Conservation (phyloP, 2,797 vertebrate genomes). For the Liparis tanakae region DNA sequence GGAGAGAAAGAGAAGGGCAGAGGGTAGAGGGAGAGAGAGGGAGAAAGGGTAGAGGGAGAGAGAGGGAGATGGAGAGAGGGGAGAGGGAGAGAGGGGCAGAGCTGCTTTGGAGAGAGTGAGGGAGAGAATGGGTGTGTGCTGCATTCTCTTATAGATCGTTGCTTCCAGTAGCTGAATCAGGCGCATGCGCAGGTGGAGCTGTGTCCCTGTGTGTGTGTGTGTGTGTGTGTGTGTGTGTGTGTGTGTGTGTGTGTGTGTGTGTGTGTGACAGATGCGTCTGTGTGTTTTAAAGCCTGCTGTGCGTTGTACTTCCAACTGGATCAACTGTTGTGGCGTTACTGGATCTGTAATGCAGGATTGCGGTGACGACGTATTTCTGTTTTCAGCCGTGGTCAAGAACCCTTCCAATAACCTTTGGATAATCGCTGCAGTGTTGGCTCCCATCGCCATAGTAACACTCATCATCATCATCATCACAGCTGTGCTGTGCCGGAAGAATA, state of each 20-base stretch:
- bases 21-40: too few species aligned
- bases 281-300: constrained; percentile 34
- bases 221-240: constrained; percentile 7
- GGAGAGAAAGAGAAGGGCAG: too few species aligned
- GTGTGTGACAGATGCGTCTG: constrained; percentile 42
- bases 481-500: constrained; percentile 98
- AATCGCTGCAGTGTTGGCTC: constrained; percentile 94
- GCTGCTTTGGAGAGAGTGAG: constrained; percentile 10
- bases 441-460: constrained; percentile 93
- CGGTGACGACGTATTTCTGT: constrained; percentile 27
- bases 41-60: too few species aligned
- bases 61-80: too few species aligned
- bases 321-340: constrained; percentile 4
- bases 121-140: constrained; percentile 13
- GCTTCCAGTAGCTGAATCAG: constrained; percentile 57
- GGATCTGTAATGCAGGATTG: constrained; percentile 20
- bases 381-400: constrained; percentile 94
- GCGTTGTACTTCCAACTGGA: constrained; percentile 23
- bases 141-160: constrained; percentile 53
- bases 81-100: not conserved
- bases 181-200: constrained; percentile 29
- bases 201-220: constrained; percentile 8
- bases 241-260: constrained; percentile 6
- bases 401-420: constrained; percentile 99
- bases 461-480: constrained; percentile 98